These are phyloP conservation scores for Archilochus colubris DNA, from an alignment of 2,113 vertebrate species.

Conservation along the genomic window DNA sequence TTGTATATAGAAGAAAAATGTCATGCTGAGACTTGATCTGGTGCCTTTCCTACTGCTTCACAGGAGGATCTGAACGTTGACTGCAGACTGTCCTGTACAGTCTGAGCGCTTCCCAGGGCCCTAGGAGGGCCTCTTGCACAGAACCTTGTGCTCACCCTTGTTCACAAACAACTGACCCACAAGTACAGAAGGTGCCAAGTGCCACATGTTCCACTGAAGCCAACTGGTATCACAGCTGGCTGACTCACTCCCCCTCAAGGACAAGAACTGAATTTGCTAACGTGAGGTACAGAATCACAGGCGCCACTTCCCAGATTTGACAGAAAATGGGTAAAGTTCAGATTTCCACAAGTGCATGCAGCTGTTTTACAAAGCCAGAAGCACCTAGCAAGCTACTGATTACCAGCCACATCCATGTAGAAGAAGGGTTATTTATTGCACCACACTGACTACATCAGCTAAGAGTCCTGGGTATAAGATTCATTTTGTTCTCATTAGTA, in stretches of 20 bases:
- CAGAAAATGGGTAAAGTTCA: neutral
- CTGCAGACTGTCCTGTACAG: neutral
- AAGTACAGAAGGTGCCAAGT: neutral
- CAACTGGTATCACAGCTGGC: neutral
- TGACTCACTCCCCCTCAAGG: neutral
- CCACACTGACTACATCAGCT: neutral
- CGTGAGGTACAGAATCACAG: neutral
- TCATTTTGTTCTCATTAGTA: neutral
- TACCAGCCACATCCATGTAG: neutral
- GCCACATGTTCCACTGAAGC: neutral
- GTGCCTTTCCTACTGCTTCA: neutral
- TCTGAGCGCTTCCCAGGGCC: neutral
- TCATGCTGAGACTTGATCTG: neutral
- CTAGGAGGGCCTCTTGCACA: neutral
- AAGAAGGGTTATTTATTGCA: constrained; percentile 44
- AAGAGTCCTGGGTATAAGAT: neutral
- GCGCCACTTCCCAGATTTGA: fast-evolving
- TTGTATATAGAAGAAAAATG: neutral
- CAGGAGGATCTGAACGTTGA: neutral
- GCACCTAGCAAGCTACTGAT: neutral
- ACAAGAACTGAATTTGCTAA: neutral
- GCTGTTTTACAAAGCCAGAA: neutral
- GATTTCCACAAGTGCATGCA: neutral
- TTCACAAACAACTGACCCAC: fast-evolving
- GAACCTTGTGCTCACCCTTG: fast-evolving